phyloP scores from a whole-genome alignment of 2,888 invertebrate species.

The Helobdella robusta region DNA sequence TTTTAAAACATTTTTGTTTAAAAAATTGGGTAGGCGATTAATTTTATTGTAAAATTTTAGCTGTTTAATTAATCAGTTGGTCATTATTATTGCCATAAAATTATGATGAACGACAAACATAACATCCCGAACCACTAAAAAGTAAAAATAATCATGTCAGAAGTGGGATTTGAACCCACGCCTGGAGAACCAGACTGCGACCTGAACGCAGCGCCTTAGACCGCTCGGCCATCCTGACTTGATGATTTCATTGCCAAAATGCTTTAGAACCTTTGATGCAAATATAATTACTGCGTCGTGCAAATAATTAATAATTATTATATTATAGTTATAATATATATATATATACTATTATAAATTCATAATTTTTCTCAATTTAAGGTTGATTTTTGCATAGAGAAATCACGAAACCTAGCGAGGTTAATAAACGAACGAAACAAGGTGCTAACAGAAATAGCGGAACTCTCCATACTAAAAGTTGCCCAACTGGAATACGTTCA shows the following conservation, averaged over 20 bases:
- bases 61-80: no score
- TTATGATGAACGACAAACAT: no score
- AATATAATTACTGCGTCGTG: background rate
- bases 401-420: constrained; percentile 27
- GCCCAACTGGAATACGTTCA: constrained; percentile 29
- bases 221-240: constrained; percentile 25
- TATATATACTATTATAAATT: background rate
- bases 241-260: background rate
- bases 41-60: no score
- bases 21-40: no score
- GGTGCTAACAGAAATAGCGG: constrained; percentile 29
- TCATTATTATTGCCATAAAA: no score
- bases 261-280: background rate
- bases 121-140: no score
- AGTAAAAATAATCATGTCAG: no score
- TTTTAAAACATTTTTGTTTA: no score
- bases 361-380: background rate
- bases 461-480: constrained; percentile 33
- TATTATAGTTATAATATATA: background rate
- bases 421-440: constrained; percentile 30
- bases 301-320: background rate
- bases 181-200: constrained; percentile 27
- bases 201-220: constrained; percentile 22
- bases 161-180: constrained; percentile 24
- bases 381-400: constrained; percentile 26